Evolutionary conservation across 1,140 invertebrate genomes (phyloP).

Genomic region (Littorina saxatilis): DNA sequence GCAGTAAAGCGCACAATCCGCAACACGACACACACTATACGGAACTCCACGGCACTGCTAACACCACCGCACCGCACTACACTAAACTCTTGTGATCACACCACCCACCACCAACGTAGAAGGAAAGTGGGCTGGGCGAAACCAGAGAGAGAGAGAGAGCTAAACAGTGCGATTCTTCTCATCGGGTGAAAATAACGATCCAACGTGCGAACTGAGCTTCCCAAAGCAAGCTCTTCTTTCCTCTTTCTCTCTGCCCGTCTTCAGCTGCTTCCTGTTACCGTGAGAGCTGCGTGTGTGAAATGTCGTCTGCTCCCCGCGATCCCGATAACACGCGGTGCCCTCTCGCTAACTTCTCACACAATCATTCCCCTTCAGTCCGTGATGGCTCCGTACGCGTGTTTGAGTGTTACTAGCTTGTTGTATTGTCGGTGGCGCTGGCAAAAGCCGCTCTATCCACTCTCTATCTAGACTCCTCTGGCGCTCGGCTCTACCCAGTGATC

Average conservation of each 20-base stretch:
- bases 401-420: not conserved
- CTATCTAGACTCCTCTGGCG: not conserved
- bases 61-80: not conserved
- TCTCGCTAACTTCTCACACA: slow-evolving; percentile 26
- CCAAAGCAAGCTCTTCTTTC: too few species aligned
- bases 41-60: too few species aligned
- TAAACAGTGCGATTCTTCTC: not conserved
- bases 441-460: not conserved
- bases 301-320: slow-evolving; percentile 22
- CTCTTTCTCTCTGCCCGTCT: not conserved
- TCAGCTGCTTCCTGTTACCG: slow-evolving; percentile 20
- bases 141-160: not conserved
- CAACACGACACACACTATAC: too few species aligned
- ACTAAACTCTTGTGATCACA: not conserved
- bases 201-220: slow-evolving; percentile 5
- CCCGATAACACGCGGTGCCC: slow-evolving; percentile 18
- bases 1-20: not conserved
- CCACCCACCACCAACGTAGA: slow-evolving; percentile 21
- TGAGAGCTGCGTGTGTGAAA: slow-evolving; percentile 14
- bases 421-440: not conserved
- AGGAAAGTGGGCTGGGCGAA: slow-evolving; percentile 3
- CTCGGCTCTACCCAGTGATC: not conserved
- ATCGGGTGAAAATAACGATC: not conserved
- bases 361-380: not conserved
- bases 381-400: not conserved